These are phyloP conservation scores for Nomada fucata DNA, from an alignment of 2,888 invertebrate species.

Conservation along the genomic window DNA sequence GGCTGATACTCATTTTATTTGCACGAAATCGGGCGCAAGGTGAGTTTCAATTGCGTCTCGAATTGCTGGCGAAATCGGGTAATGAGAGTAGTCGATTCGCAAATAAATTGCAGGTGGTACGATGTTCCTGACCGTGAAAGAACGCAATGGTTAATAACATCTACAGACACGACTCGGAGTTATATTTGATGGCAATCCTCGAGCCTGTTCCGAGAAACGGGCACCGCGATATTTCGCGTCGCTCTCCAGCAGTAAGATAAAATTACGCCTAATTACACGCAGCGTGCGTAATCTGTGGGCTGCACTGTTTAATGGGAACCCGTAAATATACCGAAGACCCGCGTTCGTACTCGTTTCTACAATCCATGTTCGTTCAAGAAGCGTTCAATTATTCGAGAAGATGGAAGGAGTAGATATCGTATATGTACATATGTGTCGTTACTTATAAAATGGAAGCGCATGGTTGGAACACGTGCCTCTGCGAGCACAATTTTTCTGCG, in stretches of 20 bases:
- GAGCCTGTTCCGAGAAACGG: background rate
- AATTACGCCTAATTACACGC: slow-evolving; percentile 7
- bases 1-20: no score
- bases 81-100: background rate
- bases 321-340: no score
- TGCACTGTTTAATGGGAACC: background rate
- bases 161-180: background rate
- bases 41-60: no score
- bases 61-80: no score
- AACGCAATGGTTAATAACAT: background rate
- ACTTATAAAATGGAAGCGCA: background rate
- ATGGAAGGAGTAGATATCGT: no score
- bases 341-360: no score
- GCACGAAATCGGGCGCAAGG: no score
- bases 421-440: no score
- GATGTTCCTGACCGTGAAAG: background rate
- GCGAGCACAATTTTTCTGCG: slow-evolving; percentile 9
- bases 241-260: background rate
- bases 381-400: no score
- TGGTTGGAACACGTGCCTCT: slow-evolving; percentile 23
- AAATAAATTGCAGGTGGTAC: background rate
- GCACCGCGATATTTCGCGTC: slow-evolving; percentile 1
- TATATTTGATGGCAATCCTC: background rate
- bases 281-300: background rate
- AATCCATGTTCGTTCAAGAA: no score